phyloP scores from a whole-genome alignment of 2,888 invertebrate species.

The Carpatolechia fugitivella region DNA sequence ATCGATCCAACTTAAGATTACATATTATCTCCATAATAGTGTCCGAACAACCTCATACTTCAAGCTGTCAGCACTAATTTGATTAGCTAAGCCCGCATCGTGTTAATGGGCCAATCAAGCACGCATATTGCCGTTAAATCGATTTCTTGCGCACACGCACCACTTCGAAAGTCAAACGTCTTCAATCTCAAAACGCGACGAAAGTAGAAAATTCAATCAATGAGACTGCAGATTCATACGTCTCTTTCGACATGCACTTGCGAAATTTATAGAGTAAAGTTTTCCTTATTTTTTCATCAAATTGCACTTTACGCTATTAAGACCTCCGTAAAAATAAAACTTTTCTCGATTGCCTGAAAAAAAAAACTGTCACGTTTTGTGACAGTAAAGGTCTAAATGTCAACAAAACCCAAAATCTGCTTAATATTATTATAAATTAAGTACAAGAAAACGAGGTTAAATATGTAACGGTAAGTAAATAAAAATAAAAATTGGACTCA shows the following conservation, averaged over 20 bases:
- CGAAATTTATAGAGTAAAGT: background rate
- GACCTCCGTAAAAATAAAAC: background rate
- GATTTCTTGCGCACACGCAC: background rate
- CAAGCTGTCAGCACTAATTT: background rate
- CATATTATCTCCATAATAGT: background rate
- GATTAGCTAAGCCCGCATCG: background rate
- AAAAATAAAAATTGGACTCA: constrained; percentile 24
- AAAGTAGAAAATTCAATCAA: constrained; percentile 12
- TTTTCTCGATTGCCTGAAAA: background rate
- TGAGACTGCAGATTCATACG: constrained; percentile 5
- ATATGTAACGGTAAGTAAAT: constrained; percentile 1
- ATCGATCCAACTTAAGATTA: background rate
- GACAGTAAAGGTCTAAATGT: too few relatives aligned
- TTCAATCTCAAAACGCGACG: constrained; percentile 12
- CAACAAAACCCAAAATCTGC: too few relatives aligned
- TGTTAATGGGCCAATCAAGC: constrained; percentile 5
- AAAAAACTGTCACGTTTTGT: too few relatives aligned
- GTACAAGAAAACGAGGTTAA: background rate
- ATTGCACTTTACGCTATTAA: background rate
- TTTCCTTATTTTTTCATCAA: background rate
- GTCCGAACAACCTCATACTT: background rate
- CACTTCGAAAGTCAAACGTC: constrained; percentile 10
- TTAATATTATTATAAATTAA: background rate
- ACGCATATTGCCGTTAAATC: constrained; percentile 3
- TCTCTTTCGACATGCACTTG: constrained; percentile 1